Percentiles rank a stretch among this genome's conserved stretches.
Conservation (phyloP, 2,888 invertebrate genomes). For the Stenchaetothrips biformis region DNA sequence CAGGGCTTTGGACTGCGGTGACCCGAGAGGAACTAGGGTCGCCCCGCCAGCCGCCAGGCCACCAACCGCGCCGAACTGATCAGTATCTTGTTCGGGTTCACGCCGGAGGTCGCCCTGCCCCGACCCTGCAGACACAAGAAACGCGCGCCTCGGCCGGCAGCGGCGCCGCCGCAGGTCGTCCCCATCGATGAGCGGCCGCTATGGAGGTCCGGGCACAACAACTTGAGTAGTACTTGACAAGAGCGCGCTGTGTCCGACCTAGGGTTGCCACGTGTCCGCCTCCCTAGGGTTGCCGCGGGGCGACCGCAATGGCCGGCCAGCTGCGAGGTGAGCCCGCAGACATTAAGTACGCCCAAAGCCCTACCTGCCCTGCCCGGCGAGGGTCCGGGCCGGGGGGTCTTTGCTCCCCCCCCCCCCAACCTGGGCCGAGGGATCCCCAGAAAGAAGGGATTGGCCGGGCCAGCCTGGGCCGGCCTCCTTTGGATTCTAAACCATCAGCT, state of each 20-base stretch:
- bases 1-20: not conserved
- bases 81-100: not conserved
- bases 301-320: too few relatives aligned
- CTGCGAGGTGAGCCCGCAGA: too few relatives aligned
- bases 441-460: not conserved
- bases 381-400: not conserved
- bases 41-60: too few relatives aligned
- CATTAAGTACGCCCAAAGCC: not conserved
- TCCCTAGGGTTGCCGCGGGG: too few relatives aligned
- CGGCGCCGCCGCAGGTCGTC: not conserved
- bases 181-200: too few relatives aligned
- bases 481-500: not conserved
- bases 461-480: not conserved
- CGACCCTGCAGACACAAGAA: not conserved
- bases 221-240: too few relatives aligned
- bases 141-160: too few relatives aligned
- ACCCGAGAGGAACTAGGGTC: too few relatives aligned
- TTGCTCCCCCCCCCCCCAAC: not conserved
- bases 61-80: not conserved
- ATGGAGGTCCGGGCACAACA: too few relatives aligned
- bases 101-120: not conserved
- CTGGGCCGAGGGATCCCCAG: not conserved
- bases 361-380: not conserved
- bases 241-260: too few relatives aligned
- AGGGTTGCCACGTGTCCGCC: too few relatives aligned